Base-by-base conservation (phyloP, 2,113 vertebrate species). In the Nipponia nippon region DNA sequence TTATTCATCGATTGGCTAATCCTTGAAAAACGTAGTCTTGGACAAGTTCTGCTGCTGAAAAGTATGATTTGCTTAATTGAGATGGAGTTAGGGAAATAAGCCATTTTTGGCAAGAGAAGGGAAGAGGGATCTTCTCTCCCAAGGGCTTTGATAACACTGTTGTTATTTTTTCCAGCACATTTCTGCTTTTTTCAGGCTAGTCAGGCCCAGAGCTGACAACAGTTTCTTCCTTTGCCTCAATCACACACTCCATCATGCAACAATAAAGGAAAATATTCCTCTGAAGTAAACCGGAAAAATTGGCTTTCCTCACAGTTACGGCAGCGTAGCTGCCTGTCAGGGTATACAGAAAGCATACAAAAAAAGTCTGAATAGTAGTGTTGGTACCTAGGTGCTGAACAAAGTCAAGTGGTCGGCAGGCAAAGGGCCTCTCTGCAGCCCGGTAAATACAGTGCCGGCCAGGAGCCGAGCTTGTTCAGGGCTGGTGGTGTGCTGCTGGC, bases 131-230 rank as follows among this genome's bases (percentile, higher is more conserved):
- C 29, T 84, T 93, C 69, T 89, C 42, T 82, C 87, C 69, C 77
- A 71, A 36, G 47, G 50, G 83, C 50, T 71, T 94, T 81, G n/a
- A 83, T 84, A 91, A 89, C 26, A 34, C 72, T 65, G 49, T 36
- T 85, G 36, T 70, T 94, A 89, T 67, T 91, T 94, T 93, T 93
- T 75, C 76, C 55, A 82, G 46, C 23, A 96, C n/a, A 70, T 70
- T 95, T 91, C 58, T 93, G 49, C 9, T 73, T 90, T 85, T 81
- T 95, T 70, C 55, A 55, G 47, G 42, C 47, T 73, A 87, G 56
- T 78, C 72, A 94, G 59, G 32, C 80, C 38, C 83, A 82, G 77
- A 75, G 42, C 67, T 87, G 80, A 83, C 86, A 95, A 65, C 52
- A 62, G 22, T n/a, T 87, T 92, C 72, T 83, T 80, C 8, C 53